These are phyloP conservation scores for Chrysaora quinquecirrha DNA, from an alignment of 30 jellyfish, hydroid and myxozoan species.

Conservation along the genomic window DNA sequence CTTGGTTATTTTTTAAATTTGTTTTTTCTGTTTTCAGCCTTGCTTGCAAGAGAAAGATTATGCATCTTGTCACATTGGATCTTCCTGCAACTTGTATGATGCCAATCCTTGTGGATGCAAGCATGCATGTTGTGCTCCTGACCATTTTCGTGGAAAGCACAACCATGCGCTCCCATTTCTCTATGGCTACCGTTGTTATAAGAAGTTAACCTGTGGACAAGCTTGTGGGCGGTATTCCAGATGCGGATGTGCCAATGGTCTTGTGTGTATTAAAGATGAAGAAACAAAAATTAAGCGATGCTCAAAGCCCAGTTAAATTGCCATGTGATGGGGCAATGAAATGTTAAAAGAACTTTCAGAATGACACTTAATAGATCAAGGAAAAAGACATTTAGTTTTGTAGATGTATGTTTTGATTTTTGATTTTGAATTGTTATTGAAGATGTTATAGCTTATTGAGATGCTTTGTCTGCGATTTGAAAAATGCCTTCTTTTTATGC, in stretches of 20 bases:
- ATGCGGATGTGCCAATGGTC: not conserved
- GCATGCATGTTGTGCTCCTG: conserved; percentile 75
- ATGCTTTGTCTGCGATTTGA: no score
- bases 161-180: conserved; percentile 44
- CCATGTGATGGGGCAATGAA: no score
- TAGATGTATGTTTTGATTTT: no score
- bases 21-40: not conserved
- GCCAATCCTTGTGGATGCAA: not conserved
- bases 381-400: no score
- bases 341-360: no score
- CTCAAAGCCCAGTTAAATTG: no score
- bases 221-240: not conserved
- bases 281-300: not conserved
- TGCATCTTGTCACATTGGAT: not conserved
- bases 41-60: conserved; percentile 6
- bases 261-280: not conserved
- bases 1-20: no score
- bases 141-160: conserved; percentile 11
- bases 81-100: not conserved
- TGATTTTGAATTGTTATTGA: no score
- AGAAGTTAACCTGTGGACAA: conserved; percentile 23
- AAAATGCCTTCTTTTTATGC: no score
- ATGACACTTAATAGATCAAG: no score
- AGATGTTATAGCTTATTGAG: no score
- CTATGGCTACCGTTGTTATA: conserved; percentile 54